Base-by-base conservation (phyloP, 2,797 vertebrate genomes). In the Falco rusticolus region DNA sequence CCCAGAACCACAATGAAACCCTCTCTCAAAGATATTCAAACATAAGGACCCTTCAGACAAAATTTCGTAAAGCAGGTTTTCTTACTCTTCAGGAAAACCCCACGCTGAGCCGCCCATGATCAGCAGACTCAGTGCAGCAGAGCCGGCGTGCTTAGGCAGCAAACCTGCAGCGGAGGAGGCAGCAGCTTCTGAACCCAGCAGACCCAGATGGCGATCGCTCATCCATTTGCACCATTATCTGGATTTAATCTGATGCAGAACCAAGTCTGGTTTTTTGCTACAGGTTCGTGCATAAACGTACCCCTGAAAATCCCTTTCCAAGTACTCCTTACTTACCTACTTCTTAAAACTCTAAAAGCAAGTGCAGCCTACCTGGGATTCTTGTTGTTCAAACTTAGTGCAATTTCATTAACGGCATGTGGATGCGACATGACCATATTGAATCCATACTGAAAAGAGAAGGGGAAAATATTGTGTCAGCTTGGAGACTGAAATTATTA, bases 401-500 rank as follows among this genome's bases (percentile, higher is more conserved):
- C 99, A 61, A 99, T 99, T 97, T 99, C 99, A 14, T 99, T 99
- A 66, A 99, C 99, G 9, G 99, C 99, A 19, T 99, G 99, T 2
- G 99, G 99, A 53, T 99, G 99, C 3, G 99, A 99, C 99, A 99
- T 99, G 56, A 99, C 99, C 99, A 99, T 99, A 97, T 99, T 99
- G 98, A 99, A 99, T 29, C 99, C 99, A 3, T 99, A 99, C 99
- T 99, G 94, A 41, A 97, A 94, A n/a, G 31, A 66, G 88, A 63
- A 84, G 51, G 83, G 48, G 88, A 72, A 53, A 84, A 7, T 0
- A n/a, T 1, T 1, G 18, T 24, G 51, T 87, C 78, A 76, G 45
- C 2, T 63, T 29, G 12, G 26, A 19, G 34, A 25, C 25, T 20
- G 4, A 34, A 57, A 51, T 6, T 3, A 16, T 5, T 5, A 2